Conservation (phyloP, 2,888 invertebrate species). For the Nomada flava region DNA sequence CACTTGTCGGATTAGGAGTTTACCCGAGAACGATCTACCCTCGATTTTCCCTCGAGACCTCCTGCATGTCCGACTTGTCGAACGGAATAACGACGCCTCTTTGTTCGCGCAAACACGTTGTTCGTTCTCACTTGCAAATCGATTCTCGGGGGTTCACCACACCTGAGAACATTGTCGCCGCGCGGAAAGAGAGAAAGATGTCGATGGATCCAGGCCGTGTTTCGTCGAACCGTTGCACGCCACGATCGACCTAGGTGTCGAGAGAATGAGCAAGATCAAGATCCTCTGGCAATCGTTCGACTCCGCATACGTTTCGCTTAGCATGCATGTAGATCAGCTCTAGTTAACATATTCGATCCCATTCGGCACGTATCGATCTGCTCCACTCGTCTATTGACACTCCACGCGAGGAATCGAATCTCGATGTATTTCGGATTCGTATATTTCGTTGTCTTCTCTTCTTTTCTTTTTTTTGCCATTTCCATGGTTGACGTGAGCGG, state of each 20-base stretch:
- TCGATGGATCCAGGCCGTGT: conserved; percentile 52
- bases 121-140: conserved; percentile 61
- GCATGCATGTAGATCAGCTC: conserved; percentile 75
- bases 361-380: conserved; percentile 68
- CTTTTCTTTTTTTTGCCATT: background rate
- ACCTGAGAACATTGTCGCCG: conserved; percentile 32
- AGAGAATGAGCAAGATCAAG: conserved; percentile 64
- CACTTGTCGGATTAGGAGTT: conserved; percentile 15
- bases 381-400: conserved; percentile 28
- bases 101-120: conserved; percentile 51
- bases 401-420: conserved; percentile 46
- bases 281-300: conserved; percentile 69
- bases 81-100: conserved; percentile 44
- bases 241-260: conserved; percentile 32
- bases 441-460: background rate
- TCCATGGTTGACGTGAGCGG: conserved; percentile 13
- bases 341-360: conserved; percentile 72
- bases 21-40: conserved; percentile 13
- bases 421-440: conserved; percentile 13
- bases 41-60: conserved; percentile 7
- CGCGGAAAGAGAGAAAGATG: conserved; percentile 48
- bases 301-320: conserved; percentile 68
- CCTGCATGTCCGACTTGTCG: conserved; percentile 33
- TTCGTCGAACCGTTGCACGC: conserved; percentile 33
- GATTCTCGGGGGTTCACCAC: conserved; percentile 40